Percentiles rank a stretch among this genome's conserved stretches.
Evolutionary conservation across 2,888 invertebrate genomes (phyloP).

Genomic region (Prenolepis imparis): DNA sequence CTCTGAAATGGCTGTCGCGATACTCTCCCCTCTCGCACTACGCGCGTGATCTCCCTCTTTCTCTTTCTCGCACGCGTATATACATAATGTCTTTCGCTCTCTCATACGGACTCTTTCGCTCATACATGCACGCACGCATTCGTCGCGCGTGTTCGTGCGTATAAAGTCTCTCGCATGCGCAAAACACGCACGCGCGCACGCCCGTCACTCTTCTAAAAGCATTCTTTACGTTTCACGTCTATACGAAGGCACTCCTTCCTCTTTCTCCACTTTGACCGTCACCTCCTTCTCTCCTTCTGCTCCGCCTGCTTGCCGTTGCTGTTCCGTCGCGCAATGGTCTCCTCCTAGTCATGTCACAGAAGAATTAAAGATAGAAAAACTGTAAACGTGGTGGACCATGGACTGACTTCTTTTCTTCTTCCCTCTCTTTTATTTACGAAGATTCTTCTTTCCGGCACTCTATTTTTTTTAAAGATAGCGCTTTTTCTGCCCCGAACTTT

Average conservation of each 20-base stretch:
- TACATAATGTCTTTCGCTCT: slow-evolving; percentile 14
- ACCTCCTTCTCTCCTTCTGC: slow-evolving; percentile 28
- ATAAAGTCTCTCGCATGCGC: slow-evolving; percentile 56
- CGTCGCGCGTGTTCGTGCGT: slow-evolving; percentile 21
- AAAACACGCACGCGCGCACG: slow-evolving; percentile 39
- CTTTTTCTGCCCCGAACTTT: not conserved
- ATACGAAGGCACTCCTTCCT: slow-evolving; percentile 76
- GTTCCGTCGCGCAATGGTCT: slow-evolving; percentile 40
- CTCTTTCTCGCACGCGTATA: slow-evolving; percentile 26
- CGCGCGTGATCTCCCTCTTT: slow-evolving; percentile 31
- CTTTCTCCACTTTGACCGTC: slow-evolving; percentile 43
- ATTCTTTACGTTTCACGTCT: slow-evolving; percentile 58
- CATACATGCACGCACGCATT: slow-evolving; percentile 5
- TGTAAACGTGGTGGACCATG: slow-evolving; percentile 11
- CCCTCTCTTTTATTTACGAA: slow-evolving; percentile 13
- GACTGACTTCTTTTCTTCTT: slow-evolving; percentile 28
- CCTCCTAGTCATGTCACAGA: slow-evolving; percentile 40
- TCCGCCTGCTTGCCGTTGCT: slow-evolving; percentile 16
- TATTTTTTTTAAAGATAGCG: not conserved
- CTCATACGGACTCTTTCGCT: slow-evolving; percentile 7
- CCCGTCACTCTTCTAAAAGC: slow-evolving; percentile 46
- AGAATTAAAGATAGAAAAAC: slow-evolving; percentile 28
- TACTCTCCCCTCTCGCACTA: slow-evolving; percentile 53
- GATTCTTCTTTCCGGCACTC: not conserved
- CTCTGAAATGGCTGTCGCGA: slow-evolving; percentile 83